Base-by-base conservation (phyloP, 2,888 invertebrate species). In the Synergus umbraculus region DNA sequence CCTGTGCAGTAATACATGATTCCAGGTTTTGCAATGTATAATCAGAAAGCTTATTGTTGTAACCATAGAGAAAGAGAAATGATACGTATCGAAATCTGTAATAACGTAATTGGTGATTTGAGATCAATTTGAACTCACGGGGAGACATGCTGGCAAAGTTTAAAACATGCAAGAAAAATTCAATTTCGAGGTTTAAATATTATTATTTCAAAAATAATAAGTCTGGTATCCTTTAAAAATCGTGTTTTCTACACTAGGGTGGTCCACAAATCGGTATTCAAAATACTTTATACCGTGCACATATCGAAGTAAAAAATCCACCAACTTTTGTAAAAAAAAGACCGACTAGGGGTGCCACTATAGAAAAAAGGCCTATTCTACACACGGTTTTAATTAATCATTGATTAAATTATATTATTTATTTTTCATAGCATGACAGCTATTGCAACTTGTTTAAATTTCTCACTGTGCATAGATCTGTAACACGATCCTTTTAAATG, bases 401-500 rank as follows among this genome's bases (percentile, higher is more conserved):
- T 9, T 60, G 13, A 60, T 18, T 60, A 22, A 22, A 18, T n/a
- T 54, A 54, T 37, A 54, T 73, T n/a, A 54, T 49, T 29, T 4
- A 73, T 37, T 29, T 37, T 37, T 8, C 49, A 54, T n/a, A 37
- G 22, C 37, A 73, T 41, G 54, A 54, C 76, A 80, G 78, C 76
- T 82, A 82, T 80, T 80, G 81, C 82, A 85, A 83, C 82, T 85
- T 86, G 85, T 86, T 83, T 84, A 85, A 86, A 84, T 85, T 83
- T 85, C 83, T 80, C 83, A 82, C 83, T 82, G 78, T 78, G 79
- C 84, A 84, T 88, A 87, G 87, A 88, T 87, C 87, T 87, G 88
- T 87, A 87, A 88, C 85, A 82, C 83, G 86, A 88, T 84, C 83
- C 83, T 84, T 84, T 84, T 87, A 86, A 87, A 87, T 87, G 87